Conservation (phyloP, 2,797 vertebrate species). For the Falco cherrug region DNA sequence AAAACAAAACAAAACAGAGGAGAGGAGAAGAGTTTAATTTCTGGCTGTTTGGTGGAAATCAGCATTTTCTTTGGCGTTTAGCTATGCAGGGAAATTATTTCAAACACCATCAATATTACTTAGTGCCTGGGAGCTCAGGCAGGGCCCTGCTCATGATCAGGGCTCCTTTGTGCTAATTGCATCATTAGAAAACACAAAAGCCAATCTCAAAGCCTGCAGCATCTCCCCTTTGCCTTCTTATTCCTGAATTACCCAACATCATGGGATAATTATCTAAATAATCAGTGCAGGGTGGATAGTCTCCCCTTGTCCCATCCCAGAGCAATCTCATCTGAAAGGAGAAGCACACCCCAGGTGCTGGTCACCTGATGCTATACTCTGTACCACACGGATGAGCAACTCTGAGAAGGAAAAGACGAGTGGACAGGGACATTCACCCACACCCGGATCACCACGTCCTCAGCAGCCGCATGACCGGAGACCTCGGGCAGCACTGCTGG, state of each 20-base stretch:
- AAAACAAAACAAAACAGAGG: accelerated
- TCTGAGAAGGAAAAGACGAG: background rate
- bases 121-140: background rate
- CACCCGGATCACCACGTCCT: background rate
- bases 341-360: background rate
- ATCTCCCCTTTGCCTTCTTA: background rate
- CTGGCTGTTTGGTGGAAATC: background rate
- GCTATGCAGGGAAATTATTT: background rate
- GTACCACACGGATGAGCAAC: background rate
- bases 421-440: background rate
- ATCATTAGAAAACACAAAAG: background rate
- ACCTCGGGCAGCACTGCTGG: accelerated
- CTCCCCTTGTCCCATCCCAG: background rate
- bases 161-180: background rate
- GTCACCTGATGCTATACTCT: background rate
- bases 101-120: background rate
- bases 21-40: background rate
- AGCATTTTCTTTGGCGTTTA: background rate
- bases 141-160: background rate
- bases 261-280: background rate
- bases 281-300: background rate
- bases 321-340: background rate
- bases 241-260: background rate
- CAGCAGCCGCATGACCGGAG: accelerated
- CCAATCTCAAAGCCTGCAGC: background rate